These are phyloP conservation scores for Drosophila grimshawi DNA, from an alignment of 1,140 invertebrate species.

Conservation along the genomic window DNA sequence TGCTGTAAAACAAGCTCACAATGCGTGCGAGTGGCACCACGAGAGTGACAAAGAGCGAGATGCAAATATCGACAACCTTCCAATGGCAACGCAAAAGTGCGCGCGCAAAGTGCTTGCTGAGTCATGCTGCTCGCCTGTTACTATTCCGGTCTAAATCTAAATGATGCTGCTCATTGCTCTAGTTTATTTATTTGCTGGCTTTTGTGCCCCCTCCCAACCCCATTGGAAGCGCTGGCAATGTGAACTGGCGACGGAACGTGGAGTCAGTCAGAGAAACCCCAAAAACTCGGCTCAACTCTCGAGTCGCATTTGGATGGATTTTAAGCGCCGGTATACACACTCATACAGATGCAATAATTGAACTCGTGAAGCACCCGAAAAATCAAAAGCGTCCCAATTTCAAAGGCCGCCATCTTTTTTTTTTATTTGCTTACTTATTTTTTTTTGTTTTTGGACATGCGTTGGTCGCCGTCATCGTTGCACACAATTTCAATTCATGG, in stretches of 20 bases:
- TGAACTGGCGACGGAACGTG: constrained; percentile 22
- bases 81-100: constrained; percentile 35
- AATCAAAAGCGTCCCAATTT: constrained; percentile 3
- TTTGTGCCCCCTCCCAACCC: constrained; percentile 9
- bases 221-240: constrained; percentile 52
- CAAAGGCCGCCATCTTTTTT: constrained; percentile 31
- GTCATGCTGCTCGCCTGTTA: constrained; percentile 66
- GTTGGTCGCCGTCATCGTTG: constrained; percentile 51
- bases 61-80: constrained; percentile 38
- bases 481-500: constrained; percentile 83
- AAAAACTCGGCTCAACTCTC: constrained; percentile 38
- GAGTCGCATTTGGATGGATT: constrained; percentile 48
- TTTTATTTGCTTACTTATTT: background rate
- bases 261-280: constrained; percentile 21
- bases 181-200: constrained; percentile 63
- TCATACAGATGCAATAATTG: constrained; percentile 22
- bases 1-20: constrained; percentile 11
- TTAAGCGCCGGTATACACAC: constrained; percentile 40
- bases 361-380: constrained; percentile 40
- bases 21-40: constrained; percentile 36
- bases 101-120: constrained; percentile 9
- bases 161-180: constrained; percentile 83
- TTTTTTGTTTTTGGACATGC: constrained; percentile 47
- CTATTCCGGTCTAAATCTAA: constrained; percentile 84
- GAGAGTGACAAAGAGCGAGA: background rate